Conservation (phyloP, 1,140 invertebrate species). For the Megathymus violae region DNA sequence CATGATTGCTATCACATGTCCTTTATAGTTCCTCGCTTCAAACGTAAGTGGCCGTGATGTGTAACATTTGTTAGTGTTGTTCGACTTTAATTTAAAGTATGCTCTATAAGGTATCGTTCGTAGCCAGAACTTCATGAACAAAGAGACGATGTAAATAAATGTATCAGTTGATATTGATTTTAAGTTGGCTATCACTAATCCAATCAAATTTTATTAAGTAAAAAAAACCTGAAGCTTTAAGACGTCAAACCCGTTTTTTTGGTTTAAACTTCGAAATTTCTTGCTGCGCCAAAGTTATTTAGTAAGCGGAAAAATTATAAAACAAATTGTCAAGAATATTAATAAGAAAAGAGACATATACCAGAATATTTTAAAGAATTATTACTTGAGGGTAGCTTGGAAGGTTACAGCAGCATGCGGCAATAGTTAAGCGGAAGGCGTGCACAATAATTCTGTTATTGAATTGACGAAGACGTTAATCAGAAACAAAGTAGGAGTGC, state of each 20-base stretch:
- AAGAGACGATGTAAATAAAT: no score
- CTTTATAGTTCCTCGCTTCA: constrained; percentile 34
- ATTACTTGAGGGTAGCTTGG: background rate
- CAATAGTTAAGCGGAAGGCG: background rate
- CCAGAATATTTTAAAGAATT: background rate
- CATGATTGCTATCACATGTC: constrained; percentile 34
- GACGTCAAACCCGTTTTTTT: no score
- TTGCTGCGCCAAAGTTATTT: no score
- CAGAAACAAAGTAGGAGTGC: constrained; percentile 27
- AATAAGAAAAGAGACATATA: no score
- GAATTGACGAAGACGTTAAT: constrained; percentile 28
- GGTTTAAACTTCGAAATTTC: no score
- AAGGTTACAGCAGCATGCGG: background rate
- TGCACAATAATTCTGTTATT: constrained; percentile 1
- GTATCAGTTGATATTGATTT: no score
- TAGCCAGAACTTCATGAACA: no score
- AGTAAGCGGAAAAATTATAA: no score
- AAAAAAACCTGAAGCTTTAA: no score
- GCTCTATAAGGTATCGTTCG: constrained; percentile 8
- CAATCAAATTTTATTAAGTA: no score
- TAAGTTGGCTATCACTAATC: no score
- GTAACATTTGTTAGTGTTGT: constrained; percentile 31
- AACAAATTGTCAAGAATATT: no score
- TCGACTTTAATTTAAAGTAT: constrained; percentile 25
- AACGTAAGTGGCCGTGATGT: constrained; percentile 33